These are phyloP conservation scores for Drosophila nebulosa DNA, from an alignment of 1,140 invertebrate species.

Conservation along the genomic window DNA sequence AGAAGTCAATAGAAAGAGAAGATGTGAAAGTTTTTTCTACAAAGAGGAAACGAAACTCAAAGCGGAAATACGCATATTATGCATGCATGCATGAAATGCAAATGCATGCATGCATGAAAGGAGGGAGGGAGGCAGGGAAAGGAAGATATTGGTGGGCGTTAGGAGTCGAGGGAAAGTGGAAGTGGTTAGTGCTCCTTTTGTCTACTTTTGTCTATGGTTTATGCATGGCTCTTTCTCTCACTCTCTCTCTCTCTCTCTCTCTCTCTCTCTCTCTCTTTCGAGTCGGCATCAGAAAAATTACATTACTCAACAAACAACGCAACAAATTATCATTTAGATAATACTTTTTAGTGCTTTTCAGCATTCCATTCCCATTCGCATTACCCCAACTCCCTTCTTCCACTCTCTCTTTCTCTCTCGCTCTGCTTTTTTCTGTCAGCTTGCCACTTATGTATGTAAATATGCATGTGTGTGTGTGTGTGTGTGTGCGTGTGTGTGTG, in stretches of 20 bases:
- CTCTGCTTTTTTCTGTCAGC: constrained; percentile 13
- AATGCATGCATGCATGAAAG: too few species aligned
- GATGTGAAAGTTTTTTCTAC: background rate
- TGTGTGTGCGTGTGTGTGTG: background rate
- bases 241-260: constrained; percentile 19
- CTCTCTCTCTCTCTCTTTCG: constrained; percentile 33
- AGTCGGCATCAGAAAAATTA: constrained; percentile 63
- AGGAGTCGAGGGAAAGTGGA: background rate
- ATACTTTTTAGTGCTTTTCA: constrained; percentile 77
- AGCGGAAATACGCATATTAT: constrained; percentile 5
- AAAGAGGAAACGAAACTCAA: background rate
- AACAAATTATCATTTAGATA: constrained; percentile 78
- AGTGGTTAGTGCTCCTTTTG: background rate
- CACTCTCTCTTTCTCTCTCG: background rate
- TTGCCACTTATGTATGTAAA: constrained; percentile 39
- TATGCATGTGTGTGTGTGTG: background rate
- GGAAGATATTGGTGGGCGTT: background rate
- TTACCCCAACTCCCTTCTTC: too few species aligned
- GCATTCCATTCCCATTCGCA: constrained; percentile 10
- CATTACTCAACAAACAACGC: constrained; percentile 76
- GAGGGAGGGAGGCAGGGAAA: background rate
- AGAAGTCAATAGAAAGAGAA: background rate
- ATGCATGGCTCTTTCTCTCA: constrained; percentile 17
- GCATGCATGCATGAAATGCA: background rate
- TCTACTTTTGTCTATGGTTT: background rate